Base-by-base conservation (phyloP, 2,797 vertebrate species). In the Platyrinchus mystaceus region DNA sequence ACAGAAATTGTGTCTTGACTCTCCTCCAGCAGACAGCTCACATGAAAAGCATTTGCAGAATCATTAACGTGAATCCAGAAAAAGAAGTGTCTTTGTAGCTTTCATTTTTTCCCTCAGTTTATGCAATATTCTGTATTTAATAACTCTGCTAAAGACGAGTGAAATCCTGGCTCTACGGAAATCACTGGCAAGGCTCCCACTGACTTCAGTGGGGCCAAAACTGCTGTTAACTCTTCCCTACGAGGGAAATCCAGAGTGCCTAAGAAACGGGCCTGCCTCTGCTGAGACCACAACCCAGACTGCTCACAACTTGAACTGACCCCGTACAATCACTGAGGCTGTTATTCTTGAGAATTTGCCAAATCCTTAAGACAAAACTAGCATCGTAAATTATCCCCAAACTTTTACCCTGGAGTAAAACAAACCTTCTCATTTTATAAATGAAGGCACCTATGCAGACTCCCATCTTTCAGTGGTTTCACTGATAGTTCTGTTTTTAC, bases 271-370 rank as follows among this genome's bases (percentile, higher is more conserved):
- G 49, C 32, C 75, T 80, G 49, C 64, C 64, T 83, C 62, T 88
- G 58, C 86, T 85, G 68, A 44, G 16, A 78, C 55, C 63, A 50
- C 8, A 14, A 24, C 59, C 63, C 70, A 88, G 85, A 39, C 69
- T 66, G 73, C 83, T 78, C 62, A 73, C 69, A 58, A 84, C 58
- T 34, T 84, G 36, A 79, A 75, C 53, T 77, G 86, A 71, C 68
- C 80, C 71, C n/a, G 66, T 37, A 44, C 58, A 47, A 86, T 78
- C 83, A 87, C 30, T 8, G 52, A 62, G 59, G 70, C 63, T 93
- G 66, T 80, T 93, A 62, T 92, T 95, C 79, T 91, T 93, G 93
- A 92, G 46, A 88, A 46, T 87, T 55, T 84, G 82, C 94, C 93
- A 95, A 81, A 83, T 75, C 66, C 59, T 63, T 60, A 81, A 85